phyloP scores from a whole-genome alignment of 2,888 invertebrate species.

The Meteorus cinctellus region DNA sequence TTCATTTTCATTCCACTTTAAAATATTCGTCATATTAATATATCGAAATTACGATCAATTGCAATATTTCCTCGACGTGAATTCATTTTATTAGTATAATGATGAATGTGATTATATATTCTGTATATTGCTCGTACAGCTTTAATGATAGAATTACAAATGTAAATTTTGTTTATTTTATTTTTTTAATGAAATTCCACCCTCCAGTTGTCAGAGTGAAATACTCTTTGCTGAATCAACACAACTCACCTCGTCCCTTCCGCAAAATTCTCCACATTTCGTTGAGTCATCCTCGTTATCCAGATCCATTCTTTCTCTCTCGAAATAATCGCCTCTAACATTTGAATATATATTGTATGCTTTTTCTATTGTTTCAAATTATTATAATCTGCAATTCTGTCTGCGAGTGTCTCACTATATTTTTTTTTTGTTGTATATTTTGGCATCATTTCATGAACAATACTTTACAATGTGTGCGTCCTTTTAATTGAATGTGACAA shows the following conservation, averaged over 20 bases:
- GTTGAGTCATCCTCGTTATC: slow-evolving; percentile 46
- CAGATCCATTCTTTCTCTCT: slow-evolving; percentile 17
- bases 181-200: slow-evolving; percentile 15
- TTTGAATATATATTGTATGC: slow-evolving; percentile 11
- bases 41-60: background rate
- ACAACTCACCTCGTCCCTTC: slow-evolving; percentile 2
- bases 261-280: slow-evolving; percentile 32
- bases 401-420: background rate
- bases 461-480: background rate
- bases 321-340: background rate
- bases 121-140: background rate
- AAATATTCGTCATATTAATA: background rate
- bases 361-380: background rate
- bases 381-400: background rate
- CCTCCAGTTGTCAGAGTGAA: slow-evolving; percentile 24
- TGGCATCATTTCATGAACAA: background rate
- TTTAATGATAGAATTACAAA: background rate
- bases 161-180: slow-evolving; percentile 3
- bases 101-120: background rate
- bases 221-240: slow-evolving; percentile 9
- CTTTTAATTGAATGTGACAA: background rate
- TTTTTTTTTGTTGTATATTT: background rate
- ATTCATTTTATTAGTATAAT: background rate
- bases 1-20: background rate
- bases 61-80: background rate